phyloP scores from a whole-genome alignment of 2,888 invertebrate genomes.

The Margaritifera margaritifera region DNA sequence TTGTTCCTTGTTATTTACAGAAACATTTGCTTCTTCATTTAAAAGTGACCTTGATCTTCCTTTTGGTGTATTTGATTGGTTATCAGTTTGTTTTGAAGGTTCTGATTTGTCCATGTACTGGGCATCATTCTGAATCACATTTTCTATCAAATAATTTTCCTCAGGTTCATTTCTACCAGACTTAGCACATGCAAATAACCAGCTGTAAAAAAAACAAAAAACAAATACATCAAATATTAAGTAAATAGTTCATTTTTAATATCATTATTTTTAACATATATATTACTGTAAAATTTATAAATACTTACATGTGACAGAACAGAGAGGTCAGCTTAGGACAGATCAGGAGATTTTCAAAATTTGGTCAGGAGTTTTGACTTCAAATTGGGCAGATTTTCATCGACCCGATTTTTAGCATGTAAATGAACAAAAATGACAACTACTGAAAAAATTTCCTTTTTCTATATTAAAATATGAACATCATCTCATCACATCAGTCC shows the following conservation, averaged over 20 bases:
- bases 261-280: background rate
- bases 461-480: too few relatives aligned
- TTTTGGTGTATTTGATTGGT: slow-evolving; percentile 13
- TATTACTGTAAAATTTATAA: background rate
- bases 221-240: background rate
- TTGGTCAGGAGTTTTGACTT: too few relatives aligned
- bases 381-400: too few relatives aligned
- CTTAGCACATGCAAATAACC: slow-evolving; percentile 83
- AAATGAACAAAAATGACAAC: too few relatives aligned
- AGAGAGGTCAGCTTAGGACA: too few relatives aligned
- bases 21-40: background rate
- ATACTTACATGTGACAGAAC: too few relatives aligned
- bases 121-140: slow-evolving; percentile 13
- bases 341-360: too few relatives aligned
- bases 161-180: slow-evolving; percentile 76
- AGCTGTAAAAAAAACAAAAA: slow-evolving; percentile 70
- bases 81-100: slow-evolving; percentile 4
- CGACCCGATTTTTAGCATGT: too few relatives aligned
- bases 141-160: slow-evolving; percentile 57
- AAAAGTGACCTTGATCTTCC: background rate
- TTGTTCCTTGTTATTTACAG: too few relatives aligned
- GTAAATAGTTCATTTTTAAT: too few relatives aligned
- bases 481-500: too few relatives aligned
- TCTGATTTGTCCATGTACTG: slow-evolving; percentile 8
- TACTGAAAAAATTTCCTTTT: too few relatives aligned